Conservation (phyloP, 1,140 invertebrate genomes). For the Sipha flava region DNA sequence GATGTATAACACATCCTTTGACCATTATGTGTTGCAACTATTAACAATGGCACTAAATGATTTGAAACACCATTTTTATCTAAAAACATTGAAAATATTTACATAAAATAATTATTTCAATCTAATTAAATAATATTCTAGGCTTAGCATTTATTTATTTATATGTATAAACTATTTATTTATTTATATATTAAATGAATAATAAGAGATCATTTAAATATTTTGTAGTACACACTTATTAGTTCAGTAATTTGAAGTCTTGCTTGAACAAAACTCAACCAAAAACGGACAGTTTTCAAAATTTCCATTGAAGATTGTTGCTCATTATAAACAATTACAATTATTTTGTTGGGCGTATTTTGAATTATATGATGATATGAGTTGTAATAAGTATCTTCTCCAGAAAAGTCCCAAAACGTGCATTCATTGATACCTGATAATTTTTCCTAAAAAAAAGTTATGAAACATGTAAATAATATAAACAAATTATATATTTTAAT, state of each 20-base stretch:
- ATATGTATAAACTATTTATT: no score
- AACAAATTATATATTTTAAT: conserved; percentile 34
- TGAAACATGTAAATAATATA: not conserved
- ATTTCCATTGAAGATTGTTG: conserved; percentile 62
- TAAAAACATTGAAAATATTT: not conserved
- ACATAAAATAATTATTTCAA: no score
- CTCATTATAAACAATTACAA: conserved; percentile 66
- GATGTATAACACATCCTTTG: not conserved
- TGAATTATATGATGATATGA: conserved; percentile 71
- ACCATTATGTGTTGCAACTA: not conserved
- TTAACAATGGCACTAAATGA: conserved; percentile 4
- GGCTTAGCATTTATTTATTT: no score
- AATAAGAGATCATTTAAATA: not conserved
- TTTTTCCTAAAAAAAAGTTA: conserved; percentile 46
- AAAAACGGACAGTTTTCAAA: conserved; percentile 66
- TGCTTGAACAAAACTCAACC: conserved; percentile 70
- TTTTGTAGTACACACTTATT: conserved; percentile 50
- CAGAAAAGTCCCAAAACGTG: conserved; percentile 74
- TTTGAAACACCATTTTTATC: conserved; percentile 15
- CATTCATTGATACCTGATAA: conserved; percentile 54
- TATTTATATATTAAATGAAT: no score
- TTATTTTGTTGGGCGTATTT: conserved; percentile 52
- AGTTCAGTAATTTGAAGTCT: conserved; percentile 58
- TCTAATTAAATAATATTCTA: no score
- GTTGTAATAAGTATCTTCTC: conserved; percentile 68